Conservation (phyloP, 1,140 invertebrate species). For the Drosophila kanapiae region DNA sequence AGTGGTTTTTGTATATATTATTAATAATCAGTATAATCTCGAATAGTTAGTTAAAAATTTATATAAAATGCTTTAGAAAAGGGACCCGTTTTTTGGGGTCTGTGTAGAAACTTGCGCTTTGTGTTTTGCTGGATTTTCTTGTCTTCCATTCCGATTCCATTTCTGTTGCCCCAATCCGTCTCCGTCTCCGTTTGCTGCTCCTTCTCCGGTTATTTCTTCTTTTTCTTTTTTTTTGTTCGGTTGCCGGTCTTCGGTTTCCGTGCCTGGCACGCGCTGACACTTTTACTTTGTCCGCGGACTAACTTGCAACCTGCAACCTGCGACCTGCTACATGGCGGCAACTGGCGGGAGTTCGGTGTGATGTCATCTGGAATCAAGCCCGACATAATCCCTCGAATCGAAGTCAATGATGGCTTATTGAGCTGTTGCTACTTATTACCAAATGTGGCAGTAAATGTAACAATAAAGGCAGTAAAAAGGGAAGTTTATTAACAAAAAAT, state of each 20-base stretch:
- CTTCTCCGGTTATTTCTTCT: constrained; percentile 11
- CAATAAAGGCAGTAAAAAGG: too few species aligned
- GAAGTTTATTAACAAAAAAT: neutral
- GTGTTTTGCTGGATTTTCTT: constrained; percentile 11
- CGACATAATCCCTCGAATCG: constrained; percentile 23
- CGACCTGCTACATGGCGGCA: constrained; percentile 12
- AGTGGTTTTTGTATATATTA: too few species aligned
- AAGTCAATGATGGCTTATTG: neutral
- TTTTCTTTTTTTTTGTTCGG: constrained; percentile 42
- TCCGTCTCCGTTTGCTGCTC: constrained; percentile 20
- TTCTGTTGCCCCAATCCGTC: constrained; percentile 17
- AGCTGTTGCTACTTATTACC: neutral
- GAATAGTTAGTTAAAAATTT: too few species aligned
- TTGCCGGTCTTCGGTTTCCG: constrained; percentile 27
- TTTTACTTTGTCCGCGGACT: constrained; percentile 69
- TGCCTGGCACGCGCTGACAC: constrained; percentile 81
- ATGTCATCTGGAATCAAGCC: constrained; percentile 31
- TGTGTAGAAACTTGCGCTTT: constrained; percentile 36
- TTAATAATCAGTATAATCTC: too few species aligned
- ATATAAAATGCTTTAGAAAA: too few species aligned
- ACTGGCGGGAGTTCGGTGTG: constrained; percentile 3
- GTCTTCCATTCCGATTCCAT: neutral
- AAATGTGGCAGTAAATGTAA: too few species aligned
- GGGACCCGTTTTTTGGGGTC: too few species aligned
- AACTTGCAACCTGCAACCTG: constrained; percentile 19